Conservation (phyloP, 2,888 invertebrate genomes). For the Thecocarcelia acutangulata region DNA sequence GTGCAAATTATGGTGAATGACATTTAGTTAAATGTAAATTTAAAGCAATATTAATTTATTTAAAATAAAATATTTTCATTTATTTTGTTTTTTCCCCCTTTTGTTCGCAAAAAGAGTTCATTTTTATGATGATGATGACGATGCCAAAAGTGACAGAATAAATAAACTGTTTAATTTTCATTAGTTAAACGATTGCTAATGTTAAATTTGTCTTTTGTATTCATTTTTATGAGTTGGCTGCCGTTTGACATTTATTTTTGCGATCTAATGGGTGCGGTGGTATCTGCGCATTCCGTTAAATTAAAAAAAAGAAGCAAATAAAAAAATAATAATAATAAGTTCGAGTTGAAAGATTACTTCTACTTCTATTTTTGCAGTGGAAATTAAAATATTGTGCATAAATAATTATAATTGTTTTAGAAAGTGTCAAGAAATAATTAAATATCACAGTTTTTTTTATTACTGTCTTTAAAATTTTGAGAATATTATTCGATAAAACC, state of each 20-base stretch:
- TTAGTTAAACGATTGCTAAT: slow-evolving; percentile 55
- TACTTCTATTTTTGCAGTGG: background rate
- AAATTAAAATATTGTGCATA: background rate
- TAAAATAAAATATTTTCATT: slow-evolving; percentile 48
- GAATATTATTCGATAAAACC: no score
- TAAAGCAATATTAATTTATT: slow-evolving; percentile 60
- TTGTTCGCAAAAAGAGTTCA: slow-evolving; percentile 34
- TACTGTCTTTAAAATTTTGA: no score
- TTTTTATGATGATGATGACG: slow-evolving; percentile 48
- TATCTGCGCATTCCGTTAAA: slow-evolving; percentile 19
- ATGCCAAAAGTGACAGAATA: slow-evolving; percentile 65
- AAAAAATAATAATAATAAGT: background rate
- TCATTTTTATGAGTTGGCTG: slow-evolving; percentile 52
- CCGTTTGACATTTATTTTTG: slow-evolving; percentile 66
- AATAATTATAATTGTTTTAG: slow-evolving; percentile 4
- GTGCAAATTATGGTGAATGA: slow-evolving; percentile 53
- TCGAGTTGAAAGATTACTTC: background rate
- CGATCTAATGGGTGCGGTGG: slow-evolving; percentile 56
- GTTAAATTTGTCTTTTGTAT: slow-evolving; percentile 12
- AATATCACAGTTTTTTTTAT: no score
- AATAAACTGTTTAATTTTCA: slow-evolving; percentile 67
- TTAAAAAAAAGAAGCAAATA: slow-evolving; percentile 1
- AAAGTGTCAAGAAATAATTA: background rate
- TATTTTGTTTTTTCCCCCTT: background rate
- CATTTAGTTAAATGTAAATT: slow-evolving; percentile 63